Percentiles rank a stretch among this genome's conserved stretches.
phyloP scores from a whole-genome alignment of 2,113 vertebrate species.

The Carollia perspicillata region DNA sequence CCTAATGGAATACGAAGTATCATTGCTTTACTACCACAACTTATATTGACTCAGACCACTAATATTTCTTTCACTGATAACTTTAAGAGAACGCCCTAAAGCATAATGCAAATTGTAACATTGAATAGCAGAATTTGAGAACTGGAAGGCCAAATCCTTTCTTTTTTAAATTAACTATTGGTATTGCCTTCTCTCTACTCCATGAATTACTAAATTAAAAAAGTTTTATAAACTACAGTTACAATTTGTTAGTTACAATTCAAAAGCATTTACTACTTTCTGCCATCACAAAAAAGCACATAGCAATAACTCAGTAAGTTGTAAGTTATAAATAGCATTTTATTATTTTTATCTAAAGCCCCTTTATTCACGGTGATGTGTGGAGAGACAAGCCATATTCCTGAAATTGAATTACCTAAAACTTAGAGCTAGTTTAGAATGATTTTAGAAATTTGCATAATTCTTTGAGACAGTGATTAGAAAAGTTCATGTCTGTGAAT shows the following conservation, averaged over 20 bases:
- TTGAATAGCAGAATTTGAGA: slow-evolving; percentile 21
- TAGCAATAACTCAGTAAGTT: not conserved
- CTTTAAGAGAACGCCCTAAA: slow-evolving; percentile 10
- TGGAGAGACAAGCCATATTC: not conserved
- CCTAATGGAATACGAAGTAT: not conserved
- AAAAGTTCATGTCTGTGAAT: not conserved
- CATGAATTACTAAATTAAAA: slow-evolving; percentile 2
- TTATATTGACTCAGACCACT: slow-evolving; percentile 14
- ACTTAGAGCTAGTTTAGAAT: not conserved
- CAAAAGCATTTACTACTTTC: slow-evolving; percentile 38
- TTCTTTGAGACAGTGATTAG: not conserved
- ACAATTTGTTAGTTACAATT: slow-evolving; percentile 29
- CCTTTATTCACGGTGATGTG: not conserved
- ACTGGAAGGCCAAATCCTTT: slow-evolving; percentile 31
- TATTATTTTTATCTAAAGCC: not conserved
- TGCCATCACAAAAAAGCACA: not conserved
- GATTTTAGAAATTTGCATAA: not conserved
- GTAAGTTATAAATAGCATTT: not conserved
- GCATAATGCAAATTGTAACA: not conserved
- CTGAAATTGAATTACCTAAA: not conserved
- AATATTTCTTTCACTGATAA: slow-evolving; percentile 37
- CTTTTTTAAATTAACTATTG: slow-evolving; percentile 13
- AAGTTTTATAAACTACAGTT: not conserved
- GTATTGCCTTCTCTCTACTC: slow-evolving; percentile 29
- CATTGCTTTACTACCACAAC: not conserved